Evolutionary conservation across 2,888 invertebrate genomes (phyloP).

Genomic region (Teleiodes luculella): DNA sequence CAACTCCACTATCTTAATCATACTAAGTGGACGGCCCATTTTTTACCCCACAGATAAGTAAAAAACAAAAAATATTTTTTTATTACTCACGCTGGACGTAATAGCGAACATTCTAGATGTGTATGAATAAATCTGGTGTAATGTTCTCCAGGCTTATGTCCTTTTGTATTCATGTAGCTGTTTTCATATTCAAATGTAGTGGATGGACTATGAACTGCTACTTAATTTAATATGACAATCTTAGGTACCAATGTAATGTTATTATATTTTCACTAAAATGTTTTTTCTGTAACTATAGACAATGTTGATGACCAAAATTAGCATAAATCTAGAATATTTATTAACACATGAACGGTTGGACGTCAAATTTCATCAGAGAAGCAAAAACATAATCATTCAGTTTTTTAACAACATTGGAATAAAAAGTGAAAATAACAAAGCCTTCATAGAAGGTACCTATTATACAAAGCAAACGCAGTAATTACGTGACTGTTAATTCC

Average conservation of each 20-base stretch:
- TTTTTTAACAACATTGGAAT: too few relatives aligned
- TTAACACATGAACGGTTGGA: too few relatives aligned
- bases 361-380: too few relatives aligned
- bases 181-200: background rate
- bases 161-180: background rate
- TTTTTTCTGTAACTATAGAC: background rate
- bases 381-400: background rate
- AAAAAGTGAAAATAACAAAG: background rate
- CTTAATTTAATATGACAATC: too few relatives aligned
- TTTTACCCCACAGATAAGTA: slow-evolving; percentile 20
- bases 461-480: background rate
- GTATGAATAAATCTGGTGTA: background rate
- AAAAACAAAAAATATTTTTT: slow-evolving; percentile 3
- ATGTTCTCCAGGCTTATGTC: background rate
- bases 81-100: background rate
- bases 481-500: background rate
- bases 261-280: background rate
- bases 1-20: slow-evolving; percentile 32
- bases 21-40: slow-evolving; percentile 30
- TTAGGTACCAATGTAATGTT: background rate
- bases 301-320: background rate
- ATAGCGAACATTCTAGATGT: background rate
- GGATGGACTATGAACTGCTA: background rate
- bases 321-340: too few relatives aligned
- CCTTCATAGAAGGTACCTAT: background rate